Base-by-base conservation (phyloP, 2,888 invertebrate genomes). In the Uloborus plumipes region DNA sequence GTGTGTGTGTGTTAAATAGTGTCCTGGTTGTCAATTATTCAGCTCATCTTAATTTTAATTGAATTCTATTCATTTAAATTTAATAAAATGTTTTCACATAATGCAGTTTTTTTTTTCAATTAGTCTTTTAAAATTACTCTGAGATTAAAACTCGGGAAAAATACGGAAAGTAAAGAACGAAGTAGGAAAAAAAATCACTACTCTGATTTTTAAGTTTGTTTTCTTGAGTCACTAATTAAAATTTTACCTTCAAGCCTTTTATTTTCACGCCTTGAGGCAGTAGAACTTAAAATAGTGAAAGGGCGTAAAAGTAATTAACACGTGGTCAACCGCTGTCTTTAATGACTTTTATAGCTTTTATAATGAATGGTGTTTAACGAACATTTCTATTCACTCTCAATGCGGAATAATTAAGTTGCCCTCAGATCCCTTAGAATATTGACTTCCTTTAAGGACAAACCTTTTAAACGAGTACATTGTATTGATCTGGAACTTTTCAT, bases 81-180 rank as follows among this genome's bases (percentile, higher is more conserved):
- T 64, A 64, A 47, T n/a, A 49, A 47, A 20, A 64, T 13, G 39
- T 47, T 39, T 16, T 31, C 4, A 16, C 7, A 47, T 39, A 18
- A 62, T 31, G 39, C 14, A 14, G 2, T 13, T 61, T n/a, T n/a
- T 22, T 62, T 62, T 47, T 15, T 47, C 47, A 64, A 64, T 64
- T 47, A 64, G 64, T 20, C 47, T 64, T 64, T 64, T 3, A 11
- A 64, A 64, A 64, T 64, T 64, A 64, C 47, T 64, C n/a, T 64
- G 18, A 31, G 14, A 62, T 13, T 22, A 59, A 59, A 39, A 39
- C 39, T 11, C 1, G 39, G 39, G 7, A 11, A 39, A 11, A 11
- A 39, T 7, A 9, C 1, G 9, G 11, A 7, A 39, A 11, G 39
- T 11, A 9, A 39, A 9, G 11, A 39, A 39, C 39, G 9, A 39